Evolutionary conservation across 2,113 vertebrate genomes (phyloP).

Genomic region (Puntigrus tetrazona): DNA sequence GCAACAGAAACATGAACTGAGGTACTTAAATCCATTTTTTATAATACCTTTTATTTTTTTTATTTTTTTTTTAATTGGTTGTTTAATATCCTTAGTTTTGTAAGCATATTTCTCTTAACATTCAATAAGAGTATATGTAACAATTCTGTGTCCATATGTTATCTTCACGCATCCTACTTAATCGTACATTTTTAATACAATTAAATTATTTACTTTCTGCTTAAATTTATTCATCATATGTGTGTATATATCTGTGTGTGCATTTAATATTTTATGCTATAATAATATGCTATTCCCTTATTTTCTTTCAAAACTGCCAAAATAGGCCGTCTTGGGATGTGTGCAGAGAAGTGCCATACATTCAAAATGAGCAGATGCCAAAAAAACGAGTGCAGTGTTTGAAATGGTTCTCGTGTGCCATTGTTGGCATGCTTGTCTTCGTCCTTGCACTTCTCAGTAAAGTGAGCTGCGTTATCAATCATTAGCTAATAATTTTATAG

Average conservation of each 20-base stretch:
- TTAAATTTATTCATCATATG: background rate
- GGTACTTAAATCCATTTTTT: conserved; percentile 27
- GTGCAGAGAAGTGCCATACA: conserved; percentile 55
- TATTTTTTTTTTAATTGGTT: no score
- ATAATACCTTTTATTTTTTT: no score
- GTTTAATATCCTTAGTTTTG: no score
- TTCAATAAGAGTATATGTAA: no score
- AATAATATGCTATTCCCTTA: background rate
- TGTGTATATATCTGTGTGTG: background rate
- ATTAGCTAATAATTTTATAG: background rate
- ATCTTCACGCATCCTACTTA: background rate
- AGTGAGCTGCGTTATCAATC: conserved; percentile 51
- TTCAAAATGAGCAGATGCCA: conserved; percentile 64
- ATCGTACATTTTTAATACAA: background rate
- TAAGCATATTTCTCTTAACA: background rate
- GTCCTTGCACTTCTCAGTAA: conserved; percentile 68
- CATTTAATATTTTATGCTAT: background rate
- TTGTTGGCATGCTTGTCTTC: conserved; percentile 60
- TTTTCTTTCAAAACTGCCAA: conserved; percentile 38
- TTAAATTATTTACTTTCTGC: background rate
- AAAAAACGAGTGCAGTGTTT: conserved; percentile 65
- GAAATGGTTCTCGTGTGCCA: conserved; percentile 44
- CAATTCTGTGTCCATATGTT: background rate
- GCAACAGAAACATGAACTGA: background rate
- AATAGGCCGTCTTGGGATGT: conserved; percentile 65